These are phyloP conservation scores for Tetragnatha montana DNA, from an alignment of 2,888 invertebrate species.

Conservation along the genomic window DNA sequence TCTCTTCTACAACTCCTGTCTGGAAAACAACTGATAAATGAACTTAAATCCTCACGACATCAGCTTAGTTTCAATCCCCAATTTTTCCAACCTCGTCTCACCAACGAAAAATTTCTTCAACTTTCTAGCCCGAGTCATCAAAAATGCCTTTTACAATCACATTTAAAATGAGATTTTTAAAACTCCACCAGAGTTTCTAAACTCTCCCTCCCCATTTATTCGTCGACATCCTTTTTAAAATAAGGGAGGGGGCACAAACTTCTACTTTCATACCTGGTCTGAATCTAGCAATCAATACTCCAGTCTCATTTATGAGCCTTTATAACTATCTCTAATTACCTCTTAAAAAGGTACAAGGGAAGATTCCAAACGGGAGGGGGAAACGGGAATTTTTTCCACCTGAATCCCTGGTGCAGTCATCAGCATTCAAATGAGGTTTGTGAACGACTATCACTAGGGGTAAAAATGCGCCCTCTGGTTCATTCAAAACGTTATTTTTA, in stretches of 20 bases:
- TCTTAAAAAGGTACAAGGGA: slow-evolving; percentile 26
- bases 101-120: no score
- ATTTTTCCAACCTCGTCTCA: no score
- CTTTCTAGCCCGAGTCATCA: no score
- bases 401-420: slow-evolving; percentile 18
- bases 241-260: not conserved
- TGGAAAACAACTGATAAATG: no score
- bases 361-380: not conserved
- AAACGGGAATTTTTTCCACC: not conserved
- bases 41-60: no score
- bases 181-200: not conserved
- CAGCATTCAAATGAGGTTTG: slow-evolving; percentile 26
- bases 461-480: slow-evolving; percentile 17
- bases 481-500: slow-evolving; percentile 33
- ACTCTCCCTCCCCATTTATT: not conserved
- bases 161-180: no score
- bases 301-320: slow-evolving; percentile 2
- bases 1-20: no score
- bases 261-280: not conserved
- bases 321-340: slow-evolving; percentile 19
- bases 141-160: no score
- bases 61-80: no score
- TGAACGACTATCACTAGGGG: slow-evolving; percentile 10
- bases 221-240: not conserved
- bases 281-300: slow-evolving; percentile 4